Evolutionary conservation across 2,888 invertebrate genomes (phyloP).

Genomic region (Polymixis flavicincta): DNA sequence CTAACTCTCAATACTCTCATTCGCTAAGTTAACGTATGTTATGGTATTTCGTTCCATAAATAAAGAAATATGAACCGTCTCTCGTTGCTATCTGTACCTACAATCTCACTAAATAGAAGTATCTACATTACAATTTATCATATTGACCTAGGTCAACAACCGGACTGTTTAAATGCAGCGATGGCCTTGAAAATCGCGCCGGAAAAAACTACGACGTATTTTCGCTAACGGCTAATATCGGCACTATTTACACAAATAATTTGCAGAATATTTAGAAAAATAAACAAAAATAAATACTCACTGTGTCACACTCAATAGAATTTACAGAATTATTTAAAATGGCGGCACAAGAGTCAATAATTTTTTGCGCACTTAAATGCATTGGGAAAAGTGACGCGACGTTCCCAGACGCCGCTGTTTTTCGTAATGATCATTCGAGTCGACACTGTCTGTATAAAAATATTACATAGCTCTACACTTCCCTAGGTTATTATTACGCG

Average conservation of each 20-base stretch:
- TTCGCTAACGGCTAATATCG: not conserved
- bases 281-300: conserved; percentile 13
- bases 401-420: not conserved
- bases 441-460: not conserved
- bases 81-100: not conserved
- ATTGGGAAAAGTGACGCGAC: conserved; percentile 16
- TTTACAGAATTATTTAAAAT: conserved; percentile 18
- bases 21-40: not conserved
- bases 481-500: not conserved
- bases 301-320: not conserved
- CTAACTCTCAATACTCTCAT: not conserved
- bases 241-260: not conserved
- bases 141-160: conserved; percentile 34
- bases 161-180: conserved; percentile 8
- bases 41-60: not conserved
- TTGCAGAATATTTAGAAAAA: not conserved
- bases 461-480: not conserved
- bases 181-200: conserved; percentile 14
- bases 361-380: conserved; percentile 33
- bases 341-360: not conserved
- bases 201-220: conserved; percentile 8
- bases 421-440: conserved; percentile 15
- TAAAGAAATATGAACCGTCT: not conserved
- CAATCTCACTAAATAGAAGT: not conserved
- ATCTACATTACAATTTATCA: not conserved